Evolutionary conservation across 2,888 invertebrate species (phyloP), one percentile per base, ranked within the genome.

Genomic region (Nephrotoma flavescens): DNA sequence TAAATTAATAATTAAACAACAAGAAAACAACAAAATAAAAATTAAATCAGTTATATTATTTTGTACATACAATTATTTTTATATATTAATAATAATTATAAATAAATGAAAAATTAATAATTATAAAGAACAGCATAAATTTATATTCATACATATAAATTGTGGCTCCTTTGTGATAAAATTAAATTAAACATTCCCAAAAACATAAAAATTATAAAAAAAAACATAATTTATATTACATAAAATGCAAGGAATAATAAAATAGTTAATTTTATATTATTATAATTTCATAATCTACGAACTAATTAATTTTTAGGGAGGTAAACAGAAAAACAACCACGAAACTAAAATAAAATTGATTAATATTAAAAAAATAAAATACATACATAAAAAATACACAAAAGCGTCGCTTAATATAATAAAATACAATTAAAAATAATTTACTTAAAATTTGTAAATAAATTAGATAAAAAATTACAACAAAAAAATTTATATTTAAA

Each of bases 161-260:
- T n/a, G 42, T 84, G 84, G n/a, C 41, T 84, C 84, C 84, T 84
- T 84, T 84, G 84, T 84, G 84, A 84, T 84, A 71, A 71, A 71
- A 71, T 71, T 12, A 71, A 71, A n/a, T 31, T 71, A 71, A 71
- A 71, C 31, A 31, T 71, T 71, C 52, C 52, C 52, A 19, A n/a
- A 71, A 31, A 71, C 71, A 9, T 0, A 44, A 44, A 44, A 44
- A 31, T 31, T 31, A 31, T 31, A n/a, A n/a, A 44, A 44, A 44
- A 44, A 44, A 44, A 44, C 9, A 71, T 71, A 9, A 71, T 31
- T 9, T 31, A 44, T 44, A 71, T 71, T 71, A 31, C 11, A 11
- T 71, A 31, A 31, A 71, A 71, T 19, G 71, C 71, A 71, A 71
- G 31, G 31, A 71, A 71, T 31, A 71, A 71, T 71, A 11, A 57